Evolutionary conservation across 2,888 invertebrate genomes (phyloP).

Genomic region (Orgyia antiqua): DNA sequence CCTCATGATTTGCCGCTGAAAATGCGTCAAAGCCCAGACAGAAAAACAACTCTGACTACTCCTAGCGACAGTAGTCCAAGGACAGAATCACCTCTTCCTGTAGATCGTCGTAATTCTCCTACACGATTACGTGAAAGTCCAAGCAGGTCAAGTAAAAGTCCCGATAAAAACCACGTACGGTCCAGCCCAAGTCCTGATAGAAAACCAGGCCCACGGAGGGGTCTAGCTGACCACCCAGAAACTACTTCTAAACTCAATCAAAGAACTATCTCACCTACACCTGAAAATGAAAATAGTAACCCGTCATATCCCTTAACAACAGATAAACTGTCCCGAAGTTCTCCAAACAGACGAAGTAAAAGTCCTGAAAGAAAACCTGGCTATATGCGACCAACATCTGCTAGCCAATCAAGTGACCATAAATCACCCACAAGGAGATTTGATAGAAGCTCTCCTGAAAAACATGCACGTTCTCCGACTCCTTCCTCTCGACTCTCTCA

Average conservation of each 20-base stretch:
- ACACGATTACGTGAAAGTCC: constrained; percentile 30
- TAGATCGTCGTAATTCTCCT: constrained; percentile 20
- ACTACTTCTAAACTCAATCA: constrained; percentile 1
- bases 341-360: constrained; percentile 14
- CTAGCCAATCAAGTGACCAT: constrained; percentile 25
- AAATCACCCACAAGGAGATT: constrained; percentile 19
- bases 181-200: constrained; percentile 30
- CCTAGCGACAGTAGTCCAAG: constrained; percentile 7
- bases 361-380: constrained; percentile 43
- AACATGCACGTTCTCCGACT: constrained; percentile 22
- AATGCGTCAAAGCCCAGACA: constrained; percentile 39
- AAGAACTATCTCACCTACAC: constrained; percentile 15
- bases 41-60: constrained; percentile 20
- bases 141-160: constrained; percentile 23
- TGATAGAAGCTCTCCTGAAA: constrained; percentile 32
- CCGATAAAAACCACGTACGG: constrained; percentile 12
- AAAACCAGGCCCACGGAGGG: constrained; percentile 19
- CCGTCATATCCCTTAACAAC: constrained; percentile 5
- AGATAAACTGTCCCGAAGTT: constrained; percentile 11
- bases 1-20: constrained; percentile 25
- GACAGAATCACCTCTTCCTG: constrained; percentile 12
- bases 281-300: constrained; percentile 1
- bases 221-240: constrained; percentile 8
- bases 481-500: constrained; percentile 33
- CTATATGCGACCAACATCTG: constrained; percentile 48